Evolutionary conservation across 2,113 vertebrate genomes (phyloP), one percentile per base, ranked within the genome.

Genomic region (Hippopotamus amphibius): DNA sequence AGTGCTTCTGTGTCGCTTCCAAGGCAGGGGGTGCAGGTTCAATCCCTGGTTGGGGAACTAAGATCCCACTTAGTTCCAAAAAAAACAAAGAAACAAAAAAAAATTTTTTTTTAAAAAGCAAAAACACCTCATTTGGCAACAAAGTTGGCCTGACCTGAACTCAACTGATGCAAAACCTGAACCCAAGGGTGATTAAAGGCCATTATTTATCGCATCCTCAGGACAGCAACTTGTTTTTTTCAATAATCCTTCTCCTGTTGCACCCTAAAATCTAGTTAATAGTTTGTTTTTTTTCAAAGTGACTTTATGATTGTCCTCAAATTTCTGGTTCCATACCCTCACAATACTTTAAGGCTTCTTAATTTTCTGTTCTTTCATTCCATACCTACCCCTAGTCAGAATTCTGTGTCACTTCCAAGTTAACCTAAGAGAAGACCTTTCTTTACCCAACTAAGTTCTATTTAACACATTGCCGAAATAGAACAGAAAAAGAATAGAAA

Each of bases 81-180:
- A 55, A 19, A 17, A 55, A 50, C 11, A 50, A 50, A 50, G 12
- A 55, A 17, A 55, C 15, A 17, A 16, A 55, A 55, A 3, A 5
- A 53, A 17, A 55, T 37, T 37, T 37, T 37, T 37, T 37, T 37
- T 37, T 37, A 55, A 55, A 4, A 55, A 30, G 50, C 90, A 94
- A 50, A 37, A 37, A 37, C 37, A 37, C 37, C n/a, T 93, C 76
- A 97, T 90, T 85, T 94, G 76, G 50, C 82, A 80, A 33, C 41
- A 90, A 94, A 76, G 87, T 12, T 90, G 53, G 3, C 22, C 93
- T 80, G 86, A 84, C 50, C 41, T 76, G 57, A 95, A 84, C 43
- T 7, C 74, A 92, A 46, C 0, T 66, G 72, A 77, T 87, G 57
- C 16, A 93, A 90, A 92, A 84, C 1, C 21, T 89, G 61, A 92